Evolutionary conservation across 2,113 vertebrate species (phyloP).

Genomic region (Thalassoma bifasciatum): DNA sequence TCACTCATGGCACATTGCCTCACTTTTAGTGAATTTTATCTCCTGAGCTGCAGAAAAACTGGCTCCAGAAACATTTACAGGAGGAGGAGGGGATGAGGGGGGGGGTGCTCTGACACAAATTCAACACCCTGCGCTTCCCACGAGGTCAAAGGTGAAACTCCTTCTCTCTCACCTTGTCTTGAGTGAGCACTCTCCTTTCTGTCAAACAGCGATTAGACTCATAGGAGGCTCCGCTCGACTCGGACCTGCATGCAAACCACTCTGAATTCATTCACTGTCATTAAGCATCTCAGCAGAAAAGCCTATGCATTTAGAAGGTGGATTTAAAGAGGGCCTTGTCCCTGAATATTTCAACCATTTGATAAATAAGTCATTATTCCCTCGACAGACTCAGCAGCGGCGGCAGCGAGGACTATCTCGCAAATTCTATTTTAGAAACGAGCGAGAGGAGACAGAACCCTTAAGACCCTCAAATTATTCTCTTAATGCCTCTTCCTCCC

Average conservation of each 20-base stretch:
- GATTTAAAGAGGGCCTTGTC: conserved; percentile 50
- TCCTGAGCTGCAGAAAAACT: conserved; percentile 44
- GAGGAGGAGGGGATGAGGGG: not conserved
- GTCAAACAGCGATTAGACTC: conserved; percentile 52
- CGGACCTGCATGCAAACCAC: conserved; percentile 41
- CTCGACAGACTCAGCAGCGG: conserved; percentile 39
- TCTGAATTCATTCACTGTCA: conserved; percentile 65
- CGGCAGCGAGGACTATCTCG: conserved; percentile 42
- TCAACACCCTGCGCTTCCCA: conserved; percentile 2
- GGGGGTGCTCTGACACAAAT: not conserved
- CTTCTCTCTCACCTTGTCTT: not conserved
- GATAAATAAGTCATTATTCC: conserved; percentile 78
- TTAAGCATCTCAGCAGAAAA: conserved; percentile 60
- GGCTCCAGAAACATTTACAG: conserved; percentile 33
- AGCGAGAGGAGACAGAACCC: conserved; percentile 38
- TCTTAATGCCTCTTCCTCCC: conserved; percentile 51
- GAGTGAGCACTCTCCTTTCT: not conserved
- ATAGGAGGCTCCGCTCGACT: conserved; percentile 18
- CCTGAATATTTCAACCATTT: conserved; percentile 73
- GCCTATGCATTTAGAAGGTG: conserved; percentile 61
- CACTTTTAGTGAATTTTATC: conserved; percentile 43
- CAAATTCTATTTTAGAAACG: conserved; percentile 66
- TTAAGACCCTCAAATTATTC: conserved; percentile 62
- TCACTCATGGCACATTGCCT: conserved; percentile 58
- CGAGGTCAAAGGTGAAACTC: conserved; percentile 65